Percentiles rank a stretch among this genome's conserved stretches.
These are phyloP conservation scores for Mormyrus iriodes DNA, from an alignment of 2,113 vertebrate genomes.

Conservation along the genomic window DNA sequence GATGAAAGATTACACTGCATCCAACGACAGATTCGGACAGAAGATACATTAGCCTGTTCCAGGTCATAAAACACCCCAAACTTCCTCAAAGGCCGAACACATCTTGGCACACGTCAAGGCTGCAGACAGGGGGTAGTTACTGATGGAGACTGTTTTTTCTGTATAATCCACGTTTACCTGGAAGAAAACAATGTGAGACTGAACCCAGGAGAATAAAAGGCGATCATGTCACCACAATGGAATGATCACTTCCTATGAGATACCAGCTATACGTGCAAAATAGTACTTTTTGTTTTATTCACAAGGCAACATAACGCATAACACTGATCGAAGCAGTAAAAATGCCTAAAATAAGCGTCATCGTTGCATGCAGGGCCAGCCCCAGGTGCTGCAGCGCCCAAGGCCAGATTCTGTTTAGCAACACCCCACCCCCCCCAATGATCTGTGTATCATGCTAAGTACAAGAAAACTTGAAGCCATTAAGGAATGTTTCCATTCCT, in stretches of 20 bases:
- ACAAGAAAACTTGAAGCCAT: not conserved
- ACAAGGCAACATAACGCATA: not conserved
- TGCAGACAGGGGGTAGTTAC: conserved; percentile 92
- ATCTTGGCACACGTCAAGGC: conserved; percentile 92
- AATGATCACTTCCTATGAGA: not conserved
- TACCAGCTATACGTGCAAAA: not conserved
- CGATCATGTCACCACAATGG: not conserved
- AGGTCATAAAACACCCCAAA: conserved; percentile 80
- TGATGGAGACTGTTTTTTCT: conserved; percentile 86
- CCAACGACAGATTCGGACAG: not conserved
- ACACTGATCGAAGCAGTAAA: not conserved
- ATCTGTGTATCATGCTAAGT: not conserved
- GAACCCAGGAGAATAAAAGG: not conserved
- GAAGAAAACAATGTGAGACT: not conserved
- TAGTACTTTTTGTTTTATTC: not conserved
- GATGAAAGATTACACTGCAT: not conserved
- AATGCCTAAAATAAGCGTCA: not conserved
- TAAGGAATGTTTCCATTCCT: not conserved
- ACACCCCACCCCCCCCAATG: too few species aligned
- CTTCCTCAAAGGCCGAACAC: conserved; percentile 91
- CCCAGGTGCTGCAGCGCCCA: not conserved
- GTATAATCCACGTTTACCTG: conserved; percentile 86
- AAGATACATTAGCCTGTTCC: not conserved
- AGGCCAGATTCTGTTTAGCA: not conserved
- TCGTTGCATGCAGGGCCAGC: not conserved